Evolutionary conservation across 37 sponge, comb jelly and placozoan genomes (phyloP), one percentile per base, ranked within the genome.

Genomic region (Hormiphora californensis): DNA sequence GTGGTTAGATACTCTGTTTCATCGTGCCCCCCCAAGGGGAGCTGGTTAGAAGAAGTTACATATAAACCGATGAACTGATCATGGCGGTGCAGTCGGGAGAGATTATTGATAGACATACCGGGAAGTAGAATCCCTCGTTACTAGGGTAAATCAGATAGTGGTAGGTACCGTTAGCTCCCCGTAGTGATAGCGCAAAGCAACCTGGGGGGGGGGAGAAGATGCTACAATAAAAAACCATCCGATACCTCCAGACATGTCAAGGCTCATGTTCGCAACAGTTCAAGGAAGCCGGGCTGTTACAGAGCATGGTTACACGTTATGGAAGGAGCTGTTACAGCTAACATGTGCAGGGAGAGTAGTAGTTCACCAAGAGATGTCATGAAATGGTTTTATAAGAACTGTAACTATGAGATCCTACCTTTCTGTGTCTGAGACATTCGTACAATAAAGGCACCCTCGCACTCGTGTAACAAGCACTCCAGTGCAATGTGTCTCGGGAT

Each of bases 401-500:
- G n/a, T 17, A n/a, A 59, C 62, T 59, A 22, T 59, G n/a, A 59
- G n/a, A 59, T 17, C 27, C n/a, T 19, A 65, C 67, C 67, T 65
- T 65, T 65, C 19, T 65, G 67, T 28, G 67, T 65, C 37, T 65
- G 67, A 65, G 67, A 65, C 11, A 36, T 65, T 7, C 67, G 33
- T 17, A 65, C 67, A 7, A 65, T 65, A 19, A 65, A 65, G 3
- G 67, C 67, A 3, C 67, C 67, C 37, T 65, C 67, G 28, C 67
- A 65, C 17, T 65, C 67, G 38, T 36, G 32, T 36, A 35, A 36
- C 1, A 65, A 19, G 35, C 67, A 65, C 36, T 65, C 67, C 37
- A 65, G 37, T 4, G 67, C 67, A 11, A 65, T 65, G 33, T 65
- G 67, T 39, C 67, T 65, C 11, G 67, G 67, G 15, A 65, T 65